Base-by-base conservation (phyloP, 2,888 invertebrate genomes). In the Laothoe populi region DNA sequence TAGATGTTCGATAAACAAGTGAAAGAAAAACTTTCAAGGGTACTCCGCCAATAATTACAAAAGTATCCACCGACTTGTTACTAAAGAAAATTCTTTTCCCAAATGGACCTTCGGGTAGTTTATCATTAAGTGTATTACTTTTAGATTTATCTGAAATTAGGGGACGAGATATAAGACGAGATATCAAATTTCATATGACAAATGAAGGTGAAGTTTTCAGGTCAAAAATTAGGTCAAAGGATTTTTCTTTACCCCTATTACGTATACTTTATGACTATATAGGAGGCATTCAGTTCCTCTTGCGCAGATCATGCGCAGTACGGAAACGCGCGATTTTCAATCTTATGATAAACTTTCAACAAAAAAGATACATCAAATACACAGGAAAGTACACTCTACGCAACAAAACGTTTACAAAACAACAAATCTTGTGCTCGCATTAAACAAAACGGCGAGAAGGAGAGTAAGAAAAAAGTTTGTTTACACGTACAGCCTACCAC, bases 271-370 rank as follows among this genome's bases (percentile, higher is more conserved):
- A 70, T 73, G 73, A 70, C 67, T 69, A 69, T 72, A 68, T 74
- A 72, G 65, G 67, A 71, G 65, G 59, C 70, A 67, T 67, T 66
- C 69, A 80, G 81, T 86, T 75, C 79, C 87, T 86, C 88, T 75
- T 86, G 88, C 88, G 87, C 88, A 87, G 84, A 74, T 82, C 90
- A 87, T 88, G 88, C 89, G 88, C 89, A 86, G 66, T 78, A 66
- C 44, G 53, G 2, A 10, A 65, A 64, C 74, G 70, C 70, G 75
- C 79, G 61, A 85, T 75, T 72, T 62, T 77, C 72, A 70, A 66
- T 77, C 75, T 77, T 82, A 77, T 38, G 44, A 57, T 45, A 62
- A 57, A 46, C 35, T 62, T 63, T 59, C 11, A 68, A 68, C 66
- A 53, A 57, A 21, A 59, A 44, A 38, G 46, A 64, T 49, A 58